These are phyloP conservation scores for Pristiophorus japonicus DNA, from an alignment of 2,113 vertebrate genomes.

Conservation along the genomic window DNA sequence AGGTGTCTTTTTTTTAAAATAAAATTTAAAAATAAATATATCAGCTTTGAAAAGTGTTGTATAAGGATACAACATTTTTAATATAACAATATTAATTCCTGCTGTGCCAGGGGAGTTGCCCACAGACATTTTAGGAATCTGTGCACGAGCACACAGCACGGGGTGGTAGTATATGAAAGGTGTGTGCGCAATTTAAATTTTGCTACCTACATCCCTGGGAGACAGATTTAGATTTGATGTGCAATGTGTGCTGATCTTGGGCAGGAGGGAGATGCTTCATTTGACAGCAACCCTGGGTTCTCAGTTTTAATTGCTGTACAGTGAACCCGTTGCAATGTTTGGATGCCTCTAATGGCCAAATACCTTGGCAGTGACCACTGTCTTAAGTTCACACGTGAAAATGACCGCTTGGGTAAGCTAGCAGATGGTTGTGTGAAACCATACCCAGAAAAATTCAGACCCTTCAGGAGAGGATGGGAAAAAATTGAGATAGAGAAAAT, in stretches of 20 bases:
- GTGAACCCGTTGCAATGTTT: background rate
- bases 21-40: no score
- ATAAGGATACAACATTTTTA: no score
- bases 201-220: background rate
- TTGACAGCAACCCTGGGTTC: background rate
- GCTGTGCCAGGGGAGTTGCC: background rate
- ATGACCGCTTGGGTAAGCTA: background rate
- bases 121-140: background rate
- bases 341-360: background rate
- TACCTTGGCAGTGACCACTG: background rate
- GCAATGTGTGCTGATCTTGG: background rate
- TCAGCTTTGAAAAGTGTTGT: no score
- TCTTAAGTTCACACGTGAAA: background rate
- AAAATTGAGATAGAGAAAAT: background rate
- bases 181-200: no score
- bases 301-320: background rate
- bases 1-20: no score
- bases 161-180: no score
- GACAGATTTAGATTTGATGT: background rate
- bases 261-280: background rate
- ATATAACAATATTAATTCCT: no score
- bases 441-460: background rate
- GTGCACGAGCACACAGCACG: no score
- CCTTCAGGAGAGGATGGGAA: background rate
- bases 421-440: background rate